Evolutionary conservation across 2,113 vertebrate genomes (phyloP), one percentile per base, ranked within the genome.

Genomic region (Triplophysa tibetana): DNA sequence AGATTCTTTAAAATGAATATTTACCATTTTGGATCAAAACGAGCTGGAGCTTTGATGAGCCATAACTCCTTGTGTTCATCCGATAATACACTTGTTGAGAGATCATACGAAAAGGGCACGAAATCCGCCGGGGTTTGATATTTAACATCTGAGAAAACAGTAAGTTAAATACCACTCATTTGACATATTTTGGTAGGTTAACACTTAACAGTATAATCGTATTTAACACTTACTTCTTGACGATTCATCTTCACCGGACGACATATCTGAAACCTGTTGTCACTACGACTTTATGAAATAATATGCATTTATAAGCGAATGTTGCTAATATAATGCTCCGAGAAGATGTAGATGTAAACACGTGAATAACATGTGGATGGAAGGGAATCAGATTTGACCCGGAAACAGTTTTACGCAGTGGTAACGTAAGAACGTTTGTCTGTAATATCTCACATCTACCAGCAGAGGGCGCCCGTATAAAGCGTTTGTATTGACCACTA

Each of bases 1-100:
- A 75, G 2, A n/a, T 4, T 62, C 33, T 75, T 45, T 29, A 14
- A 70, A 23, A 26, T 19, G 24, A 14, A 73, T n/a, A 26, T 69
- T 21, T 74, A 94, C 92, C 90, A 79, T 63, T 89, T 72, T 14
- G 91, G 88, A 41, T 89, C 72, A 21, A 93, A 93, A 83, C 54
- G 82, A 63, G 73, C 77, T 2, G 93, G 93, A 41, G 92, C 87
- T 88, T 93, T 93, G 50, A 94, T 91, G 61, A 94, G 91, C 92
- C 92, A 94, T 26, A 93, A 75, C 78, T 94, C 92, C 0, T 89
- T 77, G 4, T 50, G 68, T 17, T 72, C 80, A 70, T 80, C 85
- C 24, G 73, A 67, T 0, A 87, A 62, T 0, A 85, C 85, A 80
- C 82, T 84, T 64, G 81, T 65, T 83, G 89, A 90, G n/a, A 91